These are phyloP conservation scores for Ammospiza caudacuta DNA, from an alignment of 2,113 vertebrate species.

Conservation along the genomic window DNA sequence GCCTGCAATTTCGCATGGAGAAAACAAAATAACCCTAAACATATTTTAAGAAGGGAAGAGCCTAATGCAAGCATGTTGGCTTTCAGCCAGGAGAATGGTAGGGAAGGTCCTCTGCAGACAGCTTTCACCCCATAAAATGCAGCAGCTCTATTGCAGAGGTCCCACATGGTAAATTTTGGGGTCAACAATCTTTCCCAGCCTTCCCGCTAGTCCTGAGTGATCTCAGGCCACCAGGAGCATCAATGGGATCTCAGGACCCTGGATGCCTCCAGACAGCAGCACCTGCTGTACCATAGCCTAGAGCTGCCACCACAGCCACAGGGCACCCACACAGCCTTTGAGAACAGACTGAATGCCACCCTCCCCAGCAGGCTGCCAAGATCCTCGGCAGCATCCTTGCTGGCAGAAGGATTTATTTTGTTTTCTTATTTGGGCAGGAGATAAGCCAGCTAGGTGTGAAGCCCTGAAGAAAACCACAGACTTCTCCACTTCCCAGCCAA, in stretches of 20 bases:
- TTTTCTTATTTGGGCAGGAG: background rate
- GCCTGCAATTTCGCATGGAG: background rate
- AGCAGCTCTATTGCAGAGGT: background rate
- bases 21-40: background rate
- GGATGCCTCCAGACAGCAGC: background rate
- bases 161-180: background rate
- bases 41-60: background rate
- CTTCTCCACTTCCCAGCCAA: background rate
- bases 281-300: background rate
- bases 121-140: background rate
- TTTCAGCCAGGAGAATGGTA: background rate
- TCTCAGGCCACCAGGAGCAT: background rate
- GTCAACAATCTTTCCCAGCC: background rate
- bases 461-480: constrained; percentile 14
- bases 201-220: background rate
- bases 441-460: constrained; percentile 8
- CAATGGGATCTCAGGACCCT: background rate
- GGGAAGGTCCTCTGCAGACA: background rate
- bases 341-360: background rate
- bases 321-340: background rate
- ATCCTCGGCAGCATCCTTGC: background rate
- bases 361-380: background rate
- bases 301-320: background rate
- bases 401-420: constrained; percentile 33
- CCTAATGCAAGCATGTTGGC: background rate